Conservation (phyloP, 2,113 vertebrate species). For the Hiodon alosoides region DNA sequence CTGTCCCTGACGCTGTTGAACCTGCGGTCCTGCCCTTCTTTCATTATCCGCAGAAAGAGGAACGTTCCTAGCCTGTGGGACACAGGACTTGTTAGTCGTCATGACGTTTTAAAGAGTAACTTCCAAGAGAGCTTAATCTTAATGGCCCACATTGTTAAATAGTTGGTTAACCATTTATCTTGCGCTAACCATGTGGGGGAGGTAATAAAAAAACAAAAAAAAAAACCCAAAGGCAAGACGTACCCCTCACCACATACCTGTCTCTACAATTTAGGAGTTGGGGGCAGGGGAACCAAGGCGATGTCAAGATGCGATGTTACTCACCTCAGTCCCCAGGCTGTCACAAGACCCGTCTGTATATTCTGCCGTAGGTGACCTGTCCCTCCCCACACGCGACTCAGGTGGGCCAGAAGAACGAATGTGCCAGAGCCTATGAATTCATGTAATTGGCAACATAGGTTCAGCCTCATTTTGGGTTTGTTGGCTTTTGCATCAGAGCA, state of each 20-base stretch:
- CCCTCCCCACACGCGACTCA: conserved; percentile 67
- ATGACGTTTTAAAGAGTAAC: conserved; percentile 53
- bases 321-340: conserved; percentile 68
- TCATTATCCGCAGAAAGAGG: conserved; percentile 69
- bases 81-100: conserved; percentile 33
- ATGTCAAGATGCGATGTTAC: neutral
- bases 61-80: conserved; percentile 63
- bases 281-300: neutral
- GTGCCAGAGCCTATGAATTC: conserved; percentile 59
- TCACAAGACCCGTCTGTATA: conserved; percentile 65
- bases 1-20: conserved; percentile 66
- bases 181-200: neutral
- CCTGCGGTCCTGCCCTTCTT: conserved; percentile 64
- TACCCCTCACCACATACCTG: neutral
- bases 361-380: conserved; percentile 57
- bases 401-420: conserved; percentile 66
- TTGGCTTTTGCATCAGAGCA: too few species aligned
- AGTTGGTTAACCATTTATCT: conserved; percentile 12
- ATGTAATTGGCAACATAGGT: conserved; percentile 23
- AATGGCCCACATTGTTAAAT: conserved; percentile 34
- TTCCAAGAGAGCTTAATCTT: conserved; percentile 54
- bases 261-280: neutral
- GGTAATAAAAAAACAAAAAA: neutral
- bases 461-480: neutral
- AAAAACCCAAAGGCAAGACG: neutral